A percentile compares a stretch with the other conserved stretches of the same genome.
Evolutionary conservation across 2,797 vertebrate species (phyloP).

Genomic region (Tadarida brasiliensis): DNA sequence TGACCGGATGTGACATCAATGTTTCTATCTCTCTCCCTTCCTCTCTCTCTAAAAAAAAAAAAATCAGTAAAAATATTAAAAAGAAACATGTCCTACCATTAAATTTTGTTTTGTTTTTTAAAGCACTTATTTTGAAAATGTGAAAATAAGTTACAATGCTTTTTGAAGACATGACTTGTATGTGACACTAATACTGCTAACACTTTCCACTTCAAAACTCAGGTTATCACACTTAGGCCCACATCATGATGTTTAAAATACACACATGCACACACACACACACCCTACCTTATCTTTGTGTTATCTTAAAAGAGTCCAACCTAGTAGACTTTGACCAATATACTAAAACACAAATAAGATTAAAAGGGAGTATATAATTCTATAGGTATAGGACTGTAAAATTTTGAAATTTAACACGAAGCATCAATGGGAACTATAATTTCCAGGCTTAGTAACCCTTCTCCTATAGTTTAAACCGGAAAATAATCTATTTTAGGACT

Average conservation of each 20-base stretch:
- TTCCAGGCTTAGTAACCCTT: background rate
- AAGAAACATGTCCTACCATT: background rate
- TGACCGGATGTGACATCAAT: no score
- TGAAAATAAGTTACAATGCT: background rate
- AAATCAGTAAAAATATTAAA: background rate
- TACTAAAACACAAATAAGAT: background rate
- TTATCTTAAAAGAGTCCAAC: conserved; percentile 40
- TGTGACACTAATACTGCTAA: conserved; percentile 10
- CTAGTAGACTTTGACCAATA: conserved; percentile 58
- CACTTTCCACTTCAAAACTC: background rate
- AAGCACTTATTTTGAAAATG: conserved; percentile 43
- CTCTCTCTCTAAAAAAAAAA: no score
- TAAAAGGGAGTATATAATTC: background rate
- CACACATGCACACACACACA: background rate
- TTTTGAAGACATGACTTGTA: background rate
- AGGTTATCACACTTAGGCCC: background rate
- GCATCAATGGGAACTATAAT: conserved; percentile 16
- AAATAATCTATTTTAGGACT: conserved; percentile 39
- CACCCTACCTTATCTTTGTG: conserved; percentile 19
- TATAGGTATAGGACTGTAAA: background rate
- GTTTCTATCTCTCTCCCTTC: no score
- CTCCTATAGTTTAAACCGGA: background rate
- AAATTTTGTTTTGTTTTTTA: background rate
- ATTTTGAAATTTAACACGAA: conserved; percentile 11
- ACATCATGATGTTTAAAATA: background rate